Base-by-base conservation (phyloP, 2,888 invertebrate genomes). In the Tanypteryx hageni region DNA sequence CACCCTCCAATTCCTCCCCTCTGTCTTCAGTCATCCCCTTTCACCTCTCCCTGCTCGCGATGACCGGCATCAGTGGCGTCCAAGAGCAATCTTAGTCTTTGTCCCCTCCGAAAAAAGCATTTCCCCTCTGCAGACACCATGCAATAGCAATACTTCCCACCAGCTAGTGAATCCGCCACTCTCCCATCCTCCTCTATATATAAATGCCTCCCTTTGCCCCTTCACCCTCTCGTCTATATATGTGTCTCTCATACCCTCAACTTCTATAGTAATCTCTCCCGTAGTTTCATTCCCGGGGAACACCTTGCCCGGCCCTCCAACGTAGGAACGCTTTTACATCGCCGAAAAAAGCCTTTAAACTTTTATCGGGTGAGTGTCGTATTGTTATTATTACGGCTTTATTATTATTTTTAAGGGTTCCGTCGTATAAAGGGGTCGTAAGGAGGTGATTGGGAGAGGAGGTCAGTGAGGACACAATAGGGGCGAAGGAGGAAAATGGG, bases 311-410 rank as follows among this genome's bases (percentile, higher is more conserved):
- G 44, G 44, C 59, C 18, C 89, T 83, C 56, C n/a, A 10, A 22
- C 16, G 56, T 57, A 9, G 83, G 44, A 68, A 64, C 31, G 64
- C 16, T 68, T 89, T 89, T 68, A 89, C 89, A 89, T 44, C 68
- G 27, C 16, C 57, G 85, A 22, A 58, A n/a, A 59, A 86, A 86
- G 61, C 61, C 86, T 86, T 86, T 86, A 86, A 86, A 68, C 31
- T 68, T 89, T 89, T 89, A 89, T 89, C 89, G 89, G n/a, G 89
- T 7, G 68, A 68, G 89, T n/a, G 64, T 89, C 89, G 64, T 89
- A 89, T 89, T 89, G 89, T 89, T 89, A 89, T 89, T 89, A 61
- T 68, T 68, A 89, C 89, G 44, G 18, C 64, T 89, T 89, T 86
- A 86, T 86, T 86, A 86, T 86, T 86, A 86, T 86, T 86, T 86